phyloP scores from a whole-genome alignment of 2,888 invertebrate genomes.

The Psylliodes chrysocephalus region DNA sequence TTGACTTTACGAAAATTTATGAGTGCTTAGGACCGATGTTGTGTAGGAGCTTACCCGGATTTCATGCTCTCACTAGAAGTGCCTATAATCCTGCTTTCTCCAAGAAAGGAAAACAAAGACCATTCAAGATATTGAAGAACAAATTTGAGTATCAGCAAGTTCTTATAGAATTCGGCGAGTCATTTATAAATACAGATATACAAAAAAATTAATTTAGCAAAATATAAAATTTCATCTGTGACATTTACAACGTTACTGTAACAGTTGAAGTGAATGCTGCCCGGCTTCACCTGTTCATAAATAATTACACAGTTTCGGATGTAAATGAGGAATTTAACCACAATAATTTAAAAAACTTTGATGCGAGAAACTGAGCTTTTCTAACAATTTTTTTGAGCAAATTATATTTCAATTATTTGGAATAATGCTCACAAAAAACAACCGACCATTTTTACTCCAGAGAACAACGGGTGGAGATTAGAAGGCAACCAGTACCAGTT shows the following conservation, averaged over 20 bases:
- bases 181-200: not conserved
- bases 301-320: conserved; percentile 40
- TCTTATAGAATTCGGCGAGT: conserved; percentile 11
- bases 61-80: conserved; percentile 41
- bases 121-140: no score
- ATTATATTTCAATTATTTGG: conserved; percentile 39
- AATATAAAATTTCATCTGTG: no score
- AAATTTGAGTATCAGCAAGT: conserved; percentile 37
- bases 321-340: no score
- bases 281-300: conserved; percentile 43
- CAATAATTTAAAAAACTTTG: no score
- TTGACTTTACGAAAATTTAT: conserved; percentile 37
- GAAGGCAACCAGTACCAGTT: not conserved
- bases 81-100: no score
- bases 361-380: conserved; percentile 38
- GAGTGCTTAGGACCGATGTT: conserved; percentile 33
- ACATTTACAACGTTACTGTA: no score
- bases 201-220: not conserved
- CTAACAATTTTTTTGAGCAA: conserved; percentile 43
- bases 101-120: conserved; percentile 26
- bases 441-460: no score
- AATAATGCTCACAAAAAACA: no score
- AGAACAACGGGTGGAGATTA: conserved; percentile 33
- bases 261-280: no score
- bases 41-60: conserved; percentile 21